Evolutionary conservation across 1,140 invertebrate species (phyloP).

Genomic region (Acromyrmex charruanus): DNA sequence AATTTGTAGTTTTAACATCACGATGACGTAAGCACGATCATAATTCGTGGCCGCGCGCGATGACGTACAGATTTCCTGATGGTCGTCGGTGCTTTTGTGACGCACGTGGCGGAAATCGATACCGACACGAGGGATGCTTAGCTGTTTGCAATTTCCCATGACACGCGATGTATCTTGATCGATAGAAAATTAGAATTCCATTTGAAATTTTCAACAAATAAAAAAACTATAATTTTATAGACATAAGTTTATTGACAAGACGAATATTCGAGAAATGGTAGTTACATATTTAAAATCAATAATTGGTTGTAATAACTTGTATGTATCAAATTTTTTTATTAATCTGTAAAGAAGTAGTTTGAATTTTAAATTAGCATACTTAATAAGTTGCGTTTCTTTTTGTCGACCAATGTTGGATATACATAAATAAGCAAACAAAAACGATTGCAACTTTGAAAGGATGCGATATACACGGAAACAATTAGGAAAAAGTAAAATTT

Average conservation of each 20-base stretch:
- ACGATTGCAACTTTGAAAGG: not conserved
- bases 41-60: slow-evolving; percentile 27
- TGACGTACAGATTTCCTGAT: slow-evolving; percentile 49
- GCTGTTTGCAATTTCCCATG: slow-evolving; percentile 9
- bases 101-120: slow-evolving; percentile 45
- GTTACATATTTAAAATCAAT: not conserved
- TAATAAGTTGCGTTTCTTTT: not conserved
- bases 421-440: slow-evolving; percentile 19
- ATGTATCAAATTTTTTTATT: not conserved
- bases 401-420: not conserved
- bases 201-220: not conserved
- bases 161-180: slow-evolving; percentile 32
- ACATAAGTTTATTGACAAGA: not conserved
- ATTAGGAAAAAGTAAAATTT: not conserved
- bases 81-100: slow-evolving; percentile 50
- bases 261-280: not conserved
- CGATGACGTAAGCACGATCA: slow-evolving; percentile 47
- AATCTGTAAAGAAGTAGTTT: not conserved
- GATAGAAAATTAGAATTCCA: slow-evolving; percentile 2
- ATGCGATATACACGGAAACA: not conserved
- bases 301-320: not conserved
- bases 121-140: not conserved
- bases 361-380: not conserved
- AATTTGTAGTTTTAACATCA: slow-evolving; percentile 34
- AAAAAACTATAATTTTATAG: not conserved